These are phyloP conservation scores for Meleagris gallopavo DNA, from an alignment of 2,113 vertebrate species.

Conservation along the genomic window DNA sequence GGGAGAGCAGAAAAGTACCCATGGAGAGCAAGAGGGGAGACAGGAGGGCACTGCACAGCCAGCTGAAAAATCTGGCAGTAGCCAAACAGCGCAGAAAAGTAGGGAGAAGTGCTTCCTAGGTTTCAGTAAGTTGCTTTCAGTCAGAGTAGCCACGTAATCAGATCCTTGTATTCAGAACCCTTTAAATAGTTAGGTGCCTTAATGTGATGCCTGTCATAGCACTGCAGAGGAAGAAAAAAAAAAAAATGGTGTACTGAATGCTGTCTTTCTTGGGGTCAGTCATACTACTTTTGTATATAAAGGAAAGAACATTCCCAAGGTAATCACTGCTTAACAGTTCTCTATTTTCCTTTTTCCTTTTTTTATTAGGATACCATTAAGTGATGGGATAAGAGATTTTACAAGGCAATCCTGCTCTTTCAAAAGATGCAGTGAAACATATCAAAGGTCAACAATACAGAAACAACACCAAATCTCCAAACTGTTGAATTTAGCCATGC, in stretches of 20 bases:
- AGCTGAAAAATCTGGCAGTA: accelerated
- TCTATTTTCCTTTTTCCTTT: neutral
- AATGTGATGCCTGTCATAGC: neutral
- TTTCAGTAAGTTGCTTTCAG: neutral
- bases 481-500: neutral
- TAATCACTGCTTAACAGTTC: neutral
- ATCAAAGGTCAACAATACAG: neutral
- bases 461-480: neutral
- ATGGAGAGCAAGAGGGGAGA: accelerated
- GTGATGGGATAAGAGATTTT: neutral
- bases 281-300: neutral
- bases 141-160: neutral
- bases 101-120: neutral
- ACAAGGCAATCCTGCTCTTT: neutral
- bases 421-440: neutral
- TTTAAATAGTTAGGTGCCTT: neutral
- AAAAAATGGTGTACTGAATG: accelerated
- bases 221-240: neutral
- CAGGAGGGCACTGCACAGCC: neutral
- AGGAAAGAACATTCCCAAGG: neutral
- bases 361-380: neutral
- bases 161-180: neutral
- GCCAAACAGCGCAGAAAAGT: neutral
- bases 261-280: neutral
- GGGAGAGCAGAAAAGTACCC: accelerated